phyloP scores from a whole-genome alignment of 2,113 vertebrate species.

The Monopterus albus region DNA sequence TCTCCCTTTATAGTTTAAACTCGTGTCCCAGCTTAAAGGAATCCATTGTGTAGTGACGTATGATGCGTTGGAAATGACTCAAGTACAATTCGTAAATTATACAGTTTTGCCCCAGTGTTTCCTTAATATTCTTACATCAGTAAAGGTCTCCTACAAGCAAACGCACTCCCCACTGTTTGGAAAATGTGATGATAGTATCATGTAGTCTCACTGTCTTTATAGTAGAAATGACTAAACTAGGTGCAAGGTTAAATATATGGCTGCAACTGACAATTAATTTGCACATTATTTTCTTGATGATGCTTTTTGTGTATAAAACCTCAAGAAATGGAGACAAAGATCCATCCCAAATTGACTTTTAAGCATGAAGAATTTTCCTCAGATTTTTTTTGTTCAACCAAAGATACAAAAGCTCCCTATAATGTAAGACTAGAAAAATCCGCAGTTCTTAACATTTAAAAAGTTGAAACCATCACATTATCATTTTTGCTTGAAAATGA shows the following conservation, averaged over 20 bases:
- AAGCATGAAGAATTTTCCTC: no score
- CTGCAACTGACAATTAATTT: no score
- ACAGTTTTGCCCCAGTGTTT: slow-evolving; percentile 29
- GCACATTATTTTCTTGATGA: no score
- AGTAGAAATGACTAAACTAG: slow-evolving; percentile 1
- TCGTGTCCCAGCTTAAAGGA: slow-evolving; percentile 1
- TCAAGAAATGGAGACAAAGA: background rate
- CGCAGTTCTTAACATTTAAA: no score
- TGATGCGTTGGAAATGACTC: slow-evolving; percentile 22
- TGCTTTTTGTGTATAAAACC: background rate
- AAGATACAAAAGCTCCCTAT: no score
- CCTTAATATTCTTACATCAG: slow-evolving; percentile 16
- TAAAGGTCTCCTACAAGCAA: background rate
- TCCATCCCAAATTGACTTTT: no score
- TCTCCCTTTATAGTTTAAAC: slow-evolving; percentile 41
- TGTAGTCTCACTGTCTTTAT: slow-evolving; percentile 3
- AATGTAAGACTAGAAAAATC: no score
- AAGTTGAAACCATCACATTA: no score
- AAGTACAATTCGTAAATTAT: slow-evolving; percentile 15
- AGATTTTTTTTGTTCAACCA: no score
- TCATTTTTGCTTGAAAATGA: no score
- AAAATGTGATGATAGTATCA: slow-evolving; percentile 15
- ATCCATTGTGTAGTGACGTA: slow-evolving; percentile 18
- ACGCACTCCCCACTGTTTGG: background rate
- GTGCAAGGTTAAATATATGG: no score